Base-by-base conservation (phyloP, 2,888 invertebrate species). In the Agrotis segetum region DNA sequence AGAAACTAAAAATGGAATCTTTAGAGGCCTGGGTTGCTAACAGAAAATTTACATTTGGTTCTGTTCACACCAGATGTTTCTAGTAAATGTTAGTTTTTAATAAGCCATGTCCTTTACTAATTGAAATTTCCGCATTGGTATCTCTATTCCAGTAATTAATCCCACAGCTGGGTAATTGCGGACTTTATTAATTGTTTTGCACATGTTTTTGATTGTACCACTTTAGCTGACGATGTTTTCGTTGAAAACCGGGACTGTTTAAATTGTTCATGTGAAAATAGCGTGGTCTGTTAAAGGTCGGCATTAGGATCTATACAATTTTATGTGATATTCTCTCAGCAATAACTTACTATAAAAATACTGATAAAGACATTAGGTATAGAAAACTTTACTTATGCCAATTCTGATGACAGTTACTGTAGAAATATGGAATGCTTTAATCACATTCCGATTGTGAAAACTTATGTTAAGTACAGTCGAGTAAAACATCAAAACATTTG, bases 81-180 rank as follows among this genome's bases (percentile, higher is more conserved):
- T 86, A 87, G 88, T 88, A 78, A 82, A 88, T 83, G 86, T 56
- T 69, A 70, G 69, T 78, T 85, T 86, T 83, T 74, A 85, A 86
- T 86, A 72, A 83, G 75, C 76, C 58, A 77, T 81, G 88, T 89
- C 88, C 87, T 87, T 86, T 84, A 69, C 73, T 87, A 91, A 92
- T 91, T 89, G 86, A 82, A 84, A 82, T 90, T 90, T 93, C 92
- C 93, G 91, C 87, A 83, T 89, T 85, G 82, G 85, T 75, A 79
- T 85, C 75, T 62, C 52, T 68, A 65, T 46, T 62, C 44, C 68
- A 60, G 71, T 84, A 86, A 88, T 88, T 87, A 86, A 87, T 75
- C 71, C 79, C 77, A 84, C 83, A 82, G 81, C 78, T 81, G 74
- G 79, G 46, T 84, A 77, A 81, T 80, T 85, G 86, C 80, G 77